Conservation (phyloP, 2,113 vertebrate species). For the Daphoenositta chrysoptera region DNA sequence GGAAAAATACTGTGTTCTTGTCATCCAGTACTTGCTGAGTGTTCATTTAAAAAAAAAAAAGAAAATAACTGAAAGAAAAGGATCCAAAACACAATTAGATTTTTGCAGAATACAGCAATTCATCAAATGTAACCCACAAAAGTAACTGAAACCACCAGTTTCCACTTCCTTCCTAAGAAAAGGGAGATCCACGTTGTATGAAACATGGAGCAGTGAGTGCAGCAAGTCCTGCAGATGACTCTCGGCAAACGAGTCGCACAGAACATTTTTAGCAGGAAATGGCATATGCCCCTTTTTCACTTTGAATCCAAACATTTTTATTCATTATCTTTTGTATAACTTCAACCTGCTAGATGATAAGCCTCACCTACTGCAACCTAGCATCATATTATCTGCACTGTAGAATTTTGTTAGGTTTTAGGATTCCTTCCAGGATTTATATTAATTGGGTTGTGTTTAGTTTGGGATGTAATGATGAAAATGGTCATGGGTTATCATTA, state of each 20-base stretch:
- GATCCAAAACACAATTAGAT: not conserved
- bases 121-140: not conserved
- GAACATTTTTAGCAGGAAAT: not conserved
- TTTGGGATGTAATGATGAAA: not conserved
- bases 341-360: not conserved
- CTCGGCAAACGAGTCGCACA: rapidly evolving
- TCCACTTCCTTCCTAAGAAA: not conserved
- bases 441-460: not conserved
- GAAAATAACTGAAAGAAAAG: not conserved
- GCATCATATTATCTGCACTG: not conserved
- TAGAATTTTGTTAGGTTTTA: not conserved
- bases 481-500: not conserved
- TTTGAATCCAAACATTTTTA: not conserved
- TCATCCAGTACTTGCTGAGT: not conserved
- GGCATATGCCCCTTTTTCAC: not conserved
- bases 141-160: not conserved
- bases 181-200: rapidly evolving
- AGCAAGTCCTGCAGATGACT: not conserved
- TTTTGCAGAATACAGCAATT: not conserved
- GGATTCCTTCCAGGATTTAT: not conserved
- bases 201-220: not conserved
- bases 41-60: not conserved
- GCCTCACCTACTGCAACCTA: not conserved
- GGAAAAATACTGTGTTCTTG: not conserved
- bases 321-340: not conserved